Percentiles rank a stretch among this genome's conserved stretches.
These are phyloP conservation scores for Leptatherina wallacei DNA, from an alignment of 2,797 vertebrate species.

Conservation along the genomic window DNA sequence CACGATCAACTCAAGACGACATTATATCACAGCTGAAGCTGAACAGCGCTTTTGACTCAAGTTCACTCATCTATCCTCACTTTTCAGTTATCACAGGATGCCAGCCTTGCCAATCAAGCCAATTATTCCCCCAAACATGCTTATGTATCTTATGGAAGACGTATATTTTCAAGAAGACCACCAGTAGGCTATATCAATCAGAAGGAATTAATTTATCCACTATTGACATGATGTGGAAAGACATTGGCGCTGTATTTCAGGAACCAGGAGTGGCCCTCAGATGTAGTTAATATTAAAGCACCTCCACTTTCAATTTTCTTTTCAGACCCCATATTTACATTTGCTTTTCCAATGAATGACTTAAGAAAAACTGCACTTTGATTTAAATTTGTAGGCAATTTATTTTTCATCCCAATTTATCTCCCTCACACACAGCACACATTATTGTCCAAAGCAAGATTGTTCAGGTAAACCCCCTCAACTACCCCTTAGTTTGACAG, in stretches of 20 bases:
- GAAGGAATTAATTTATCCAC: neutral
- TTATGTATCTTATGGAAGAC: neutral
- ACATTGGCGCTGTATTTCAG: neutral
- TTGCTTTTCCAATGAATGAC: neutral
- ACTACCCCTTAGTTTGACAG: slow-evolving; percentile 40
- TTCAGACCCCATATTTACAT: neutral
- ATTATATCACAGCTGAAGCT: neutral
- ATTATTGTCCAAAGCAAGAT: slow-evolving; percentile 29
- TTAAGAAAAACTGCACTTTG: slow-evolving; percentile 20
- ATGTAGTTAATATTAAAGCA: neutral
- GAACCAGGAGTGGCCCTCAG: neutral
- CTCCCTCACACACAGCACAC: slow-evolving; percentile 13
- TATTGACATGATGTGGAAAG: neutral
- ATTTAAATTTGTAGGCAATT: neutral
- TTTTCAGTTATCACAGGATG: neutral
- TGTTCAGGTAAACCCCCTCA: slow-evolving; percentile 35
- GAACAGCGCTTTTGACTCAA: neutral
- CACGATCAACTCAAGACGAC: no score
- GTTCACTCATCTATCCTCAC: neutral
- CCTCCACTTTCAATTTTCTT: neutral
- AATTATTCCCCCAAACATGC: neutral
- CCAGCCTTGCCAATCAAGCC: neutral
- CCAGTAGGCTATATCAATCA: neutral
- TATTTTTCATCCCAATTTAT: slow-evolving; percentile 10
- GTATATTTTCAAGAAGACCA: no score